Conservation (phyloP, 1,140 invertebrate genomes). For the Tetraneura akinire region DNA sequence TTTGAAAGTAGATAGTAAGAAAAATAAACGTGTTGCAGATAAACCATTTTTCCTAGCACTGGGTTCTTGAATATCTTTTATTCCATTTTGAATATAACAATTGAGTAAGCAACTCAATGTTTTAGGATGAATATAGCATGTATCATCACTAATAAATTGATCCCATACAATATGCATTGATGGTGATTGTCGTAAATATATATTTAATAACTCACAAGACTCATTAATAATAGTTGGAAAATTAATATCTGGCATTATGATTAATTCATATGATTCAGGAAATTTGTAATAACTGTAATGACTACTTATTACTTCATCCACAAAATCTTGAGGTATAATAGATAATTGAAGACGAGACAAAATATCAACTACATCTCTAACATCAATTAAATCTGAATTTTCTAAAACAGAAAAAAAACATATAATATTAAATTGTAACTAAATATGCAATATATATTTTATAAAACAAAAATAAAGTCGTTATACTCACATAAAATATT, state of each 20-base stretch:
- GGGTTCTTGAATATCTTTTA: not conserved
- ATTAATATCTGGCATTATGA: constrained; percentile 44
- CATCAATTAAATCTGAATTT: not conserved
- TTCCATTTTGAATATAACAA: constrained; percentile 40
- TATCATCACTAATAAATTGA: constrained; percentile 26
- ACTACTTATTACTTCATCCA: constrained; percentile 29
- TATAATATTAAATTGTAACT: no score
- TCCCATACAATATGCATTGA: constrained; percentile 27
- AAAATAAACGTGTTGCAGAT: constrained; percentile 36
- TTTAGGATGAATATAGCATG: constrained; percentile 23
- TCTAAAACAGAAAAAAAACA: constrained; percentile 22
- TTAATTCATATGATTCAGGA: constrained; percentile 29
- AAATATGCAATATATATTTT: no score
- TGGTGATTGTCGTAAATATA: constrained; percentile 32
- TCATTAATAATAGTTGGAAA: constrained; percentile 32
- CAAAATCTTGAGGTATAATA: constrained; percentile 39
- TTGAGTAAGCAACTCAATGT: constrained; percentile 38
- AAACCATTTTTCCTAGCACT: constrained; percentile 17
- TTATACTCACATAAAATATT: no score
- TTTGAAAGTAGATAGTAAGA: constrained; percentile 34
- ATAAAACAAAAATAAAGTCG: no score
- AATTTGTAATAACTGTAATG: constrained; percentile 33
- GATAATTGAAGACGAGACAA: constrained; percentile 26
- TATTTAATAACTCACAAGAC: constrained; percentile 41
- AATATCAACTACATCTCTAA: constrained; percentile 14